Evolutionary conservation across 1,140 invertebrate genomes (phyloP).

Genomic region (Dendrolimus punctatus): DNA sequence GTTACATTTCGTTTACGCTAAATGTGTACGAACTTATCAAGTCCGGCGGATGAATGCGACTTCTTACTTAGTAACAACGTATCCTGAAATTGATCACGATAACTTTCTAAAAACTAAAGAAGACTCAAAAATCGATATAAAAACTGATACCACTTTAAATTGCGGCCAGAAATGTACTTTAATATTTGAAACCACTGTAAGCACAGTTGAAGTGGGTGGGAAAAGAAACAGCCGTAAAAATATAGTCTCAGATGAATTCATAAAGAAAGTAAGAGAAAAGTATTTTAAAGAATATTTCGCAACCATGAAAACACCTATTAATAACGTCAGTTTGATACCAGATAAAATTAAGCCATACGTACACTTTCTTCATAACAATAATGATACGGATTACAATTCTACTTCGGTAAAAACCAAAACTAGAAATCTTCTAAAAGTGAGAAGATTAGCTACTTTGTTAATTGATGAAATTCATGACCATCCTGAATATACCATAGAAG

Average conservation of each 20-base stretch:
- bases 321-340: conserved; percentile 3
- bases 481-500: not conserved
- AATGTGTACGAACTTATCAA: conserved; percentile 41
- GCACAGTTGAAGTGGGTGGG: conserved; percentile 22
- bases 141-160: conserved; percentile 13
- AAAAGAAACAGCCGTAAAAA: conserved; percentile 21
- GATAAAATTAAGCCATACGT: conserved; percentile 3
- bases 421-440: conserved; percentile 29
- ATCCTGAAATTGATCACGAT: conserved; percentile 30
- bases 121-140: not conserved
- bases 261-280: conserved; percentile 42
- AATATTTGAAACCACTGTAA: conserved; percentile 11
- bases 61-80: conserved; percentile 41
- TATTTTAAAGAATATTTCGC: conserved; percentile 38
- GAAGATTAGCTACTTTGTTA: conserved; percentile 28
- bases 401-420: not conserved
- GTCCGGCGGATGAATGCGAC: conserved; percentile 46
- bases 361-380: conserved; percentile 1
- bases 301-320: conserved; percentile 16
- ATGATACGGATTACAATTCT: conserved; percentile 4
- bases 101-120: not conserved
- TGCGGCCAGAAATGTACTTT: conserved; percentile 22
- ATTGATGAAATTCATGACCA: conserved; percentile 19
- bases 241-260: conserved; percentile 25
- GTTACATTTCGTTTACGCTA: conserved; percentile 21